phyloP scores from a whole-genome alignment of 2,888 invertebrate genomes.

The Lymantria monacha region DNA sequence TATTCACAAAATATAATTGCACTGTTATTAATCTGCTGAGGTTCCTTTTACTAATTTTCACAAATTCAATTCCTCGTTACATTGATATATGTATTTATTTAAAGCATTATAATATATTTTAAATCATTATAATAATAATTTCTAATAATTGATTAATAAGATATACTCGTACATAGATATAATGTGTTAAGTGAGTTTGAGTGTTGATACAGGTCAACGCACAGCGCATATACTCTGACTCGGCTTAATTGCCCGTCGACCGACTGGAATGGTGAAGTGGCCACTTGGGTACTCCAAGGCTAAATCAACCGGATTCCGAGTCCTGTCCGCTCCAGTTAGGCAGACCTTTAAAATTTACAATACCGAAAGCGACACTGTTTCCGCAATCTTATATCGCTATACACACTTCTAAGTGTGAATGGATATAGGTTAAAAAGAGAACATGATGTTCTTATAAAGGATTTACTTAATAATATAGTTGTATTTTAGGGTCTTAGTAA shows the following conservation, averaged over 20 bases:
- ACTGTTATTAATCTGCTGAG: conserved; percentile 13
- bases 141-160: background rate
- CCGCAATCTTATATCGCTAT: conserved; percentile 55
- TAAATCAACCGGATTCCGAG: conserved; percentile 76
- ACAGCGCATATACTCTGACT: conserved; percentile 45
- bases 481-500: conserved; percentile 68
- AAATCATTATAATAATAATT: background rate
- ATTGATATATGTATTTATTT: conserved; percentile 2
- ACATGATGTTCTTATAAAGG: conserved; percentile 18
- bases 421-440: conserved; percentile 1
- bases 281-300: conserved; percentile 75
- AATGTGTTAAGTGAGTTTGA: conserved; percentile 27
- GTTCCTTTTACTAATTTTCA: conserved; percentile 16
- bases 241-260: conserved; percentile 66
- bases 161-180: conserved; percentile 14
- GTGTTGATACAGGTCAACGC: conserved; percentile 52
- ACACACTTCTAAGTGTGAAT: conserved; percentile 2
- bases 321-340: conserved; percentile 76
- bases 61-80: conserved; percentile 1
- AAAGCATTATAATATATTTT: background rate
- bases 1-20: conserved; percentile 26
- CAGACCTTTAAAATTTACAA: conserved; percentile 68
- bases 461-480: conserved; percentile 41
- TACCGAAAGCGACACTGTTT: conserved; percentile 52
- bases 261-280: conserved; percentile 79